Percentiles rank a stretch among this genome's conserved stretches.
phyloP scores from a whole-genome alignment of 1,140 invertebrate species.

The Probaryconus sp. region DNA sequence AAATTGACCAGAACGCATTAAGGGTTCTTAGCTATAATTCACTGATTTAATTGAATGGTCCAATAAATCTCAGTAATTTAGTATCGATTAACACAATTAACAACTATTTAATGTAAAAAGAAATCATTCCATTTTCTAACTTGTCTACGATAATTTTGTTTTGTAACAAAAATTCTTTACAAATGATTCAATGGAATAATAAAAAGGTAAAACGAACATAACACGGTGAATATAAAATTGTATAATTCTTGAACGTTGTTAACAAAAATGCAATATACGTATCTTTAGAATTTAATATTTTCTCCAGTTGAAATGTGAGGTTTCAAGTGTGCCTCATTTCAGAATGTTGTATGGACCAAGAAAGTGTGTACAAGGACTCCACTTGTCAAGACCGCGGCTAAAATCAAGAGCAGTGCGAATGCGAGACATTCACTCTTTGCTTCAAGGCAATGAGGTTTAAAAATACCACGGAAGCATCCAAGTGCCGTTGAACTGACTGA shows the following conservation, averaged over 20 bases:
- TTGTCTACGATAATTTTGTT: too few relatives aligned
- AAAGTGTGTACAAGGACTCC: constrained; percentile 50
- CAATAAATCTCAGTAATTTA: neutral
- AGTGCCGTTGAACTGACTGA: constrained; percentile 31
- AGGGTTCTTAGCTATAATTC: too few relatives aligned
- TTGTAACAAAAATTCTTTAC: too few relatives aligned
- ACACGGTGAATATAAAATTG: too few relatives aligned
- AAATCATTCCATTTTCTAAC: too few relatives aligned
- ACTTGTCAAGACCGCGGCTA: constrained; percentile 32
- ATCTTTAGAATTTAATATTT: too few relatives aligned
- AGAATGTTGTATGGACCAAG: constrained; percentile 60
- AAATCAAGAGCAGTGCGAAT: constrained; percentile 44
- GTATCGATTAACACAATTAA: neutral
- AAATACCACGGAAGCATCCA: constrained; percentile 32
- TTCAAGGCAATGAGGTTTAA: constrained; percentile 38
- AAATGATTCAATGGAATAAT: too few relatives aligned
- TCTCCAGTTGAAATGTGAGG: constrained; percentile 1
- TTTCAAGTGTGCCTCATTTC: constrained; percentile 68
- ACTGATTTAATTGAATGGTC: neutral
- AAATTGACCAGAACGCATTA: too few relatives aligned
- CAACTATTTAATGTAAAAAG: too few relatives aligned
- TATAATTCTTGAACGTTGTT: too few relatives aligned
- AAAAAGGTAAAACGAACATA: too few relatives aligned
- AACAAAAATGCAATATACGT: too few relatives aligned
- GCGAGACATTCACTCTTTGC: constrained; percentile 42